These are phyloP conservation scores for Holacanthus passer DNA, from an alignment of 2,113 vertebrate species.

Conservation along the genomic window DNA sequence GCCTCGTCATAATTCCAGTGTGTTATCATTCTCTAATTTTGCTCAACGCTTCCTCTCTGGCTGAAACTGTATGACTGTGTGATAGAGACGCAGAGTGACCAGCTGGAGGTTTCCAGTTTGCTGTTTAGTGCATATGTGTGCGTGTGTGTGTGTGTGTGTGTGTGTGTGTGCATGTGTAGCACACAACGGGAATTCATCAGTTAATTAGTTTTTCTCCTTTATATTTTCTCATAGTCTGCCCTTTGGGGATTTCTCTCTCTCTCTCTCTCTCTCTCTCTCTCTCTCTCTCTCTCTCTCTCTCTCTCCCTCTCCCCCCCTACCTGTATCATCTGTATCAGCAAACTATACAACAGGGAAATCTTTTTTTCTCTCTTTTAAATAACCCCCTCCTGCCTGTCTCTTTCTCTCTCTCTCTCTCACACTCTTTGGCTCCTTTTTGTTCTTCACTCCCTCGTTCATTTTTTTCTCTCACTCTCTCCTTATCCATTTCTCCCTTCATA, in stretches of 20 bases:
- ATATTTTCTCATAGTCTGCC: slow-evolving; percentile 71
- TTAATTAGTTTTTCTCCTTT: slow-evolving; percentile 81
- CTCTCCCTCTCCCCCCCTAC: slow-evolving; percentile 62
- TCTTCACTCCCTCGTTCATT: background rate
- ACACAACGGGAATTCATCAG: slow-evolving; percentile 63
- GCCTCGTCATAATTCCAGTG: background rate
- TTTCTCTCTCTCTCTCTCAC: slow-evolving; percentile 21
- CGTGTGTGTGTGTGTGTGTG: background rate
- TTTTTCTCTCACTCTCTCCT: slow-evolving; percentile 25
- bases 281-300: background rate
- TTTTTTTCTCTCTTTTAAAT: slow-evolving; percentile 69
- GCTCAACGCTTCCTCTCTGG: background rate
- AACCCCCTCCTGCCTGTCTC: background rate
- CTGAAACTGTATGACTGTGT: background rate
- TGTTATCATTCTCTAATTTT: background rate
- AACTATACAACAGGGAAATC: slow-evolving; percentile 79
- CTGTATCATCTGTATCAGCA: slow-evolving; percentile 81
- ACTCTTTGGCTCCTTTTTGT: slow-evolving; percentile 39
- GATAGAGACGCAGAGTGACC: slow-evolving; percentile 3
- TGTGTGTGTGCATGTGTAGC: slow-evolving; percentile 1
- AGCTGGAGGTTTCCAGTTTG: slow-evolving; percentile 42
- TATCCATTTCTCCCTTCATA: slow-evolving; percentile 53
- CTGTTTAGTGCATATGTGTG: background rate
- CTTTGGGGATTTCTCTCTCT: slow-evolving; percentile 68
- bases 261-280: slow-evolving; percentile 7